Evolutionary conservation across 2,888 invertebrate genomes (phyloP), one percentile per base, ranked within the genome.

Genomic region (Furcula furcula): DNA sequence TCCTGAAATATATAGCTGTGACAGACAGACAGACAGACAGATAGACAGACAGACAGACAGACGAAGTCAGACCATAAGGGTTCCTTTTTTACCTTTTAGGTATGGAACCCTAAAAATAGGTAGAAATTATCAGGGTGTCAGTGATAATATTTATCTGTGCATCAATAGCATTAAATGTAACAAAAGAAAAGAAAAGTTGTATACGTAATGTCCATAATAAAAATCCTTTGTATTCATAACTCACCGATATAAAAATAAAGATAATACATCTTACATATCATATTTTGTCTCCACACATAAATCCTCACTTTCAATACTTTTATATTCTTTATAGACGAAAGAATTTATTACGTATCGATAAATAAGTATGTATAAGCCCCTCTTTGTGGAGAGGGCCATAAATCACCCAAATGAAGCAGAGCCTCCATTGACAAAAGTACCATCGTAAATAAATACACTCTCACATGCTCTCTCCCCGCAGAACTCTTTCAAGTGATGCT

Each of bases 331-430:
- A 70, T 65, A 70, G 67, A 65, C 59, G 57, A 66, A 43, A 65
- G 62, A 75, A 81, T 81, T 75, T 81, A 80, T 81, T 74, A 69
- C 72, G 57, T 67, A 69, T 62, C 71, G 67, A 75, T 77, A 77
- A 77, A 80, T 77, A 72, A 54, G 68, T 69, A 63, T 66, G 65
- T 65, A 73, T 70, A 63, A 69, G 64, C 68, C n/a, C 70, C 73
- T 76, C 79, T 77, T 77, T 82, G 75, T 80, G 65, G 65, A 55
- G 67, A 62, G 60, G 60, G 57, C 62, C 74, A 77, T 84, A 82
- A 81, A 83, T 84, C 84, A 82, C 73, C 63, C 61, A 70, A 69
- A 75, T 75, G 71, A 76, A 77, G 74, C 67, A 71, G 54, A 56
- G 61, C 55, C 58, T 57, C 67, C 65, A 75, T 80, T 78, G 80